phyloP scores from a whole-genome alignment of 2,797 vertebrate genomes.

The Tokudaia tokunoshimensis region DNA sequence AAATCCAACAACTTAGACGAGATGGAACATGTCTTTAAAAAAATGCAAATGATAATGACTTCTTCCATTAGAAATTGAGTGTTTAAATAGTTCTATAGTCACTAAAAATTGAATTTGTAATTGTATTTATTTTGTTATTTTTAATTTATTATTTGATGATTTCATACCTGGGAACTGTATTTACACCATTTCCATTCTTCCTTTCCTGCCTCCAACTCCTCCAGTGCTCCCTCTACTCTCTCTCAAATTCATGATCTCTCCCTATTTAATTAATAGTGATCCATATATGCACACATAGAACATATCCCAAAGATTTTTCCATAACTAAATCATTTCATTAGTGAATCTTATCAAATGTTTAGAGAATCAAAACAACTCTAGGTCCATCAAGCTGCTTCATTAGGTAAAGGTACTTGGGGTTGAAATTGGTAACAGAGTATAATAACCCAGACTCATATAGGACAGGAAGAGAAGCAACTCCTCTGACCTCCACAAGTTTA shows the following conservation, averaged over 20 bases:
- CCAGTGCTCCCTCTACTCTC: not conserved
- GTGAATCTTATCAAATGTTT: slow-evolving; percentile 42
- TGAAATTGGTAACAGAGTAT: not conserved
- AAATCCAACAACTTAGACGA: slow-evolving; percentile 52
- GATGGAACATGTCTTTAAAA: slow-evolving; percentile 23
- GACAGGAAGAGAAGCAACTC: not conserved
- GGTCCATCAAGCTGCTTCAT: not conserved
- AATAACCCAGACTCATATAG: not conserved
- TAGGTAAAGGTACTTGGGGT: not conserved
- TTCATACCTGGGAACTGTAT: not conserved
- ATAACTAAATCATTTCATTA: slow-evolving; percentile 21
- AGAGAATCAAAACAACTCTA: not conserved
- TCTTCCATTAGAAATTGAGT: not conserved
- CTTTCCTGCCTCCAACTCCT: not conserved
- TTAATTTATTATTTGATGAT: not conserved
- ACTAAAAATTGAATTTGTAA: slow-evolving; percentile 39
- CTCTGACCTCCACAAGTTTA: not conserved
- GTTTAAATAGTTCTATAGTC: slow-evolving; percentile 22
- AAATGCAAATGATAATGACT: not conserved
- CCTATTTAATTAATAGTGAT: not conserved
- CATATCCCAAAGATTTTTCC: not conserved
- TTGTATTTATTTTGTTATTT: slow-evolving; percentile 3
- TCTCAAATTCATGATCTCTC: not conserved
- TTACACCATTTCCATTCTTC: not conserved
- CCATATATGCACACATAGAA: not conserved